Conservation (phyloP, 2,797 vertebrate species). For the Danionella dracula region DNA sequence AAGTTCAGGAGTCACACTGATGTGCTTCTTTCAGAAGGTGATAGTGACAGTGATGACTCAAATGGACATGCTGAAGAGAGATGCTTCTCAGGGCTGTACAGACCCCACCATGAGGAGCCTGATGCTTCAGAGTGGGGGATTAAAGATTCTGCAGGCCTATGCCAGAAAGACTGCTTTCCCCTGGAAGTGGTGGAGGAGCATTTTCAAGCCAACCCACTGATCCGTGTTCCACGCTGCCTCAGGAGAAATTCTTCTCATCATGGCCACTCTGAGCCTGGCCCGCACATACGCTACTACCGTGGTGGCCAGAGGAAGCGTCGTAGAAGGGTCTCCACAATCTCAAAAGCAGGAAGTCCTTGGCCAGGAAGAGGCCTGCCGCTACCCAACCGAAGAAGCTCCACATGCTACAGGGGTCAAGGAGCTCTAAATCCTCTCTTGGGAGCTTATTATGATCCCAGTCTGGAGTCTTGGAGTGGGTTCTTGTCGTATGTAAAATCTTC, state of each 20-base stretch:
- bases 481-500: conserved; percentile 78
- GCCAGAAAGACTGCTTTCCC: conserved; percentile 23
- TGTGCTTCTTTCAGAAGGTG: conserved; percentile 54
- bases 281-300: conserved; percentile 49
- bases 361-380: conserved; percentile 48
- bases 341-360: conserved; percentile 59
- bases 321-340: conserved; percentile 59
- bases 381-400: conserved; percentile 56
- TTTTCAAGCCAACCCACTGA: conserved; percentile 52
- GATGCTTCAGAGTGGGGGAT: conserved; percentile 32
- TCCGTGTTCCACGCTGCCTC: conserved; percentile 70
- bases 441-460: conserved; percentile 49
- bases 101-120: conserved; percentile 43
- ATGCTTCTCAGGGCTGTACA: conserved; percentile 32
- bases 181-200: conserved; percentile 28
- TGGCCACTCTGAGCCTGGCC: conserved; percentile 54
- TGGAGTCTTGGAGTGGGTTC: conserved; percentile 74
- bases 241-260: conserved; percentile 72
- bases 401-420: conserved; percentile 54
- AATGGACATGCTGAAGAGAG: conserved; percentile 55
- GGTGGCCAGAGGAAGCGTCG: conserved; percentile 52
- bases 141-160: conserved; percentile 19
- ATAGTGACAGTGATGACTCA: conserved; percentile 35
- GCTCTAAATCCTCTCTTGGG: conserved; percentile 50
- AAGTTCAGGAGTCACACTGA: conserved; percentile 47